These are phyloP conservation scores for Parapristionchus giblindavisi DNA, from an alignment of 2,888 invertebrate species.

Conservation along the genomic window DNA sequence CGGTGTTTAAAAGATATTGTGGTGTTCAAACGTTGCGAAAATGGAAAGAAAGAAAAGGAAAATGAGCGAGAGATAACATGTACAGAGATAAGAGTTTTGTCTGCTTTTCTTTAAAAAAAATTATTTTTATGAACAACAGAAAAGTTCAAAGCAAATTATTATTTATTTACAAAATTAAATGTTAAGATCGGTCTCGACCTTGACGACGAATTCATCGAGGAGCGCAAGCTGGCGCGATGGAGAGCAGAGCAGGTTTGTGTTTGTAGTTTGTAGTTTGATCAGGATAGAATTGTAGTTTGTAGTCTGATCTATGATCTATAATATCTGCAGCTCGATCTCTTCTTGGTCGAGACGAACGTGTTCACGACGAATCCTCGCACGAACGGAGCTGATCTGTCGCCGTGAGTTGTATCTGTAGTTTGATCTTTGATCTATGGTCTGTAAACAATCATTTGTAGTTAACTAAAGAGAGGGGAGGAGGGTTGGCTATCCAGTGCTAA, in stretches of 20 bases:
- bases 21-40: not conserved
- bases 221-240: conserved; percentile 82
- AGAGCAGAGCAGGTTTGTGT: conserved; percentile 86
- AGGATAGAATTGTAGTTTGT: not conserved
- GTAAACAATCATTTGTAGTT: not conserved
- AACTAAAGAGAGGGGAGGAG: too few relatives aligned
- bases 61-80: not conserved
- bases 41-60: not conserved
- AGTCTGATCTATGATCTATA: not conserved
- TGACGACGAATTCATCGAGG: conserved; percentile 74
- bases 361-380: conserved; percentile 43
- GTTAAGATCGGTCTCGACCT: conserved; percentile 77
- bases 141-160: not conserved
- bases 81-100: not conserved
- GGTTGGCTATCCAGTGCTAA: too few relatives aligned
- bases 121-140: not conserved
- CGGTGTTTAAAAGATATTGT: not conserved
- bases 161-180: not conserved
- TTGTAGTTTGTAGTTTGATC: not conserved
- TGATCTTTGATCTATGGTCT: conserved; percentile 3
- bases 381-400: conserved; percentile 41
- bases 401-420: conserved; percentile 36
- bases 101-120: too few relatives aligned
- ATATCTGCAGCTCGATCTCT: conserved; percentile 44
- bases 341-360: conserved; percentile 46